Percentiles rank a stretch among this genome's conserved stretches.
Conservation (phyloP, 2,113 vertebrate species). For the Miniopterus natalensis region DNA sequence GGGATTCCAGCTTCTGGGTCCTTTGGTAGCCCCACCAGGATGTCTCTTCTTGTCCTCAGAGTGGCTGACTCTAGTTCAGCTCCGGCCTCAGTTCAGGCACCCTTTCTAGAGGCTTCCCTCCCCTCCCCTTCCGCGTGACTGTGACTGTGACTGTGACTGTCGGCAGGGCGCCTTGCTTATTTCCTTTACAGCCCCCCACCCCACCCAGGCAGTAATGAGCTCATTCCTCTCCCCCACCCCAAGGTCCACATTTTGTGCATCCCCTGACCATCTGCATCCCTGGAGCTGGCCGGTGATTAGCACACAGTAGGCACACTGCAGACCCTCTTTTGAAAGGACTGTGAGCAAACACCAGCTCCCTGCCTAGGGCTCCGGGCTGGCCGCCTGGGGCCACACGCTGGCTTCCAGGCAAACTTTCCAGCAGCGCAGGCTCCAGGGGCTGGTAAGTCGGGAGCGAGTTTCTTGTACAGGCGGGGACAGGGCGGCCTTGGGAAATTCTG, state of each 20-base stretch:
- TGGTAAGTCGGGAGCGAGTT: not conserved
- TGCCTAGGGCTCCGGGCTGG: too few relatives aligned
- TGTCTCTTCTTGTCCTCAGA: not conserved
- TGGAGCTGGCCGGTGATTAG: not conserved
- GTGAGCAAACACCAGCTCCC: not conserved
- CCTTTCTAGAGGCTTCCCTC: not conserved
- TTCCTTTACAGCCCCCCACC: not conserved
- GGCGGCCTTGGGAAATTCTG: not conserved
- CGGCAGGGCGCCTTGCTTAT: not conserved
- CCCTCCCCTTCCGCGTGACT: rapidly evolving
- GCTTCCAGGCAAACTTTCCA: not conserved
- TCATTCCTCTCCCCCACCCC: not conserved
- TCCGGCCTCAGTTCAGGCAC: not conserved
- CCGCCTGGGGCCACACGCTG: too few relatives aligned
- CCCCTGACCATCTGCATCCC: not conserved
- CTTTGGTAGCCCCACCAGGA: rapidly evolving
- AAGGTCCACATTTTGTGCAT: not conserved
- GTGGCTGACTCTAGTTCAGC: not conserved
- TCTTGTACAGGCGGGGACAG: not conserved
- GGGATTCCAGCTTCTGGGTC: not conserved
- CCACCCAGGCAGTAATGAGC: rapidly evolving
- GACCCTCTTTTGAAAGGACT: not conserved
- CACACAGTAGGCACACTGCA: not conserved
- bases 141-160: not conserved
- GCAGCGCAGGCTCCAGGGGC: rapidly evolving